Base-by-base conservation (phyloP, 2,113 vertebrate species). In the Phalacrocorax carbo region DNA sequence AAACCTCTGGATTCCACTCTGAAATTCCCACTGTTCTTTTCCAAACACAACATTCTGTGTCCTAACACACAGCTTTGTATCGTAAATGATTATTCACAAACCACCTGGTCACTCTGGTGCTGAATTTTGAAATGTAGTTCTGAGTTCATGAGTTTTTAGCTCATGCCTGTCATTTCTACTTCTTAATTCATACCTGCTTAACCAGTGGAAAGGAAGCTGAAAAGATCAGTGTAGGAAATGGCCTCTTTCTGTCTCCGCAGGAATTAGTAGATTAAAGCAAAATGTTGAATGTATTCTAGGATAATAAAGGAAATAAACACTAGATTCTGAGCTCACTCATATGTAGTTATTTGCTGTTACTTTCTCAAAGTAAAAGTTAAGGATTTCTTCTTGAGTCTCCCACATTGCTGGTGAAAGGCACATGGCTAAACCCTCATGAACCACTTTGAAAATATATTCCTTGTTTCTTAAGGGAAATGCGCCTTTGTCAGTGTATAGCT, bases 401-500 rank as follows among this genome's bases (percentile, higher is more conserved):
- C 55, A 57, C 69, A 86, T 25, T 30, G 62, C 49, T 76, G 81
- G 66, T 66, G 82, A 78, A 88, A 94, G 82, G 55, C 80, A 89
- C 44, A 30, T 78, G 94, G 49, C 73, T 96, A 88, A 95, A 84
- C 30, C 22, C 46, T 75, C 32, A 34, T 72, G 82, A 70, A n/a
- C 14, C 54, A 40, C 91, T 95, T 95, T 75, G 92, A 96, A 96
- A 95, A 87, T 38, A 52, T 25, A 66, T 85, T 89, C 55, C 38
- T 52, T 62, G 48, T 73, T 96, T 92, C 96, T 96, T 96, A 77
- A 91, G 94, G 95, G 95, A 95, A 86, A 94, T 93, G 55, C 1
- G 10, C 70, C 49, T 93, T 95, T 95, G 70, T 96, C 77, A 79
- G 85, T 81, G 52, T 55, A 58, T 86, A 81, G 91, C 85, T 94